phyloP scores from a whole-genome alignment of 64 coral and sea anemone species.

The Pachyseris speciosa region DNA sequence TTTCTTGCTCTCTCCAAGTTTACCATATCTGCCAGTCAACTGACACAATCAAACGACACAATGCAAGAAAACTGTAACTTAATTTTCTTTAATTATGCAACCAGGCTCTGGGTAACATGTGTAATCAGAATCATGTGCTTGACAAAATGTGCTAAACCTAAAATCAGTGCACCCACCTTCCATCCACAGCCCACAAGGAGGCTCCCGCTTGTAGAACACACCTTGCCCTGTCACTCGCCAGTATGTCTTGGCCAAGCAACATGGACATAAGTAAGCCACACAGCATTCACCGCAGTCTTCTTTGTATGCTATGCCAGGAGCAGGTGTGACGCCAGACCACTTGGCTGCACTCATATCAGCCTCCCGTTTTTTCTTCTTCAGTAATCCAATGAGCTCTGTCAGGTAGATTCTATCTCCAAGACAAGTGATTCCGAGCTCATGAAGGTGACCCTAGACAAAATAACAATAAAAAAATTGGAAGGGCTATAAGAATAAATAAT shows the following conservation, averaged over 20 bases:
- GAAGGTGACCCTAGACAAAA: conserved; percentile 75
- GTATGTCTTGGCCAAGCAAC: conserved; percentile 92
- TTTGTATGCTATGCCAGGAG: conserved; percentile 88
- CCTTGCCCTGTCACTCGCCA: conserved; percentile 98
- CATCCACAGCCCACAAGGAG: conserved; percentile 90
- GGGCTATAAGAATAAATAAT: background rate
- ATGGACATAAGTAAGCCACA: conserved; percentile 80
- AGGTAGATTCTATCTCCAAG: conserved; percentile 93
- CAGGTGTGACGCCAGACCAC: conserved; percentile 91
- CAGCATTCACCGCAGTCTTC: conserved; percentile 95
- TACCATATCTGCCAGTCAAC: too few species aligned
- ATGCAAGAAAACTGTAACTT: too few species aligned
- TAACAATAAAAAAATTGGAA: background rate
- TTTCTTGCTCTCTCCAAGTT: too few species aligned
- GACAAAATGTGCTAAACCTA: too few species aligned
- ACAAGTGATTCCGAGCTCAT: conserved; percentile 88
- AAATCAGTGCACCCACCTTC: too few species aligned
- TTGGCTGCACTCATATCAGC: conserved; percentile 75
- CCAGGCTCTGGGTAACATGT: too few species aligned
- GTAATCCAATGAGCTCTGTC: conserved; percentile 78
- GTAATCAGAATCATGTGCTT: too few species aligned
- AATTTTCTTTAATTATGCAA: too few species aligned
- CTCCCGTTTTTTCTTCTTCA: conserved; percentile 97
- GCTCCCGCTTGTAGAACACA: conserved; percentile 96
- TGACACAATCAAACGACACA: too few species aligned